Conservation (phyloP, 2,888 invertebrate genomes). For the Cinara cedri region DNA sequence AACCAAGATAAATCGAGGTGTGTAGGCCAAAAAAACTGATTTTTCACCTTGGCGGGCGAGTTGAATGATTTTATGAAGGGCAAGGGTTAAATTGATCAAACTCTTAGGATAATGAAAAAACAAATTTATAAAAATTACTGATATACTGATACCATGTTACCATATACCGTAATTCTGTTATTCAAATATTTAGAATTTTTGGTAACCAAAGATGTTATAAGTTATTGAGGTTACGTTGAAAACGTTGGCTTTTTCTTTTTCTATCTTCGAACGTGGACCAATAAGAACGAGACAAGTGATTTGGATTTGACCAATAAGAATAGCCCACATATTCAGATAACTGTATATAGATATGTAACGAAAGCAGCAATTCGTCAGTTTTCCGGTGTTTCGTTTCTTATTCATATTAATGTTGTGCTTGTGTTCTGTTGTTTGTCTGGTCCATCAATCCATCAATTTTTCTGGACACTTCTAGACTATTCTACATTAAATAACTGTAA, state of each 20-base stretch:
- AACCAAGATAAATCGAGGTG: background rate
- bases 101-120: background rate
- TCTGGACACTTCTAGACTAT: too few relatives aligned
- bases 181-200: accelerated
- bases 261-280: conserved; percentile 71
- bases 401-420: background rate
- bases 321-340: conserved; percentile 40
- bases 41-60: conserved; percentile 40
- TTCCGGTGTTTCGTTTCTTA: conserved; percentile 7
- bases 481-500: too few relatives aligned
- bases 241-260: conserved; percentile 11
- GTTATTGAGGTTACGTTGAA: conserved; percentile 33
- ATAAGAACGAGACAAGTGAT: conserved; percentile 69
- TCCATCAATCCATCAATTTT: too few relatives aligned
- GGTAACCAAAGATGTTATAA: conserved; percentile 5
- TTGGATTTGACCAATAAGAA: conserved; percentile 65
- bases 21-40: background rate
- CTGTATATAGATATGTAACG: conserved; percentile 49
- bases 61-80: conserved; percentile 34
- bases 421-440: background rate
- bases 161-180: background rate
- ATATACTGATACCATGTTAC: background rate
- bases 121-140: background rate
- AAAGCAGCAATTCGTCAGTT: conserved; percentile 38
- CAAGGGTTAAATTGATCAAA: conserved; percentile 17